Conservation (phyloP, 1,140 invertebrate genomes). For the Oreohelix idahoensis region DNA sequence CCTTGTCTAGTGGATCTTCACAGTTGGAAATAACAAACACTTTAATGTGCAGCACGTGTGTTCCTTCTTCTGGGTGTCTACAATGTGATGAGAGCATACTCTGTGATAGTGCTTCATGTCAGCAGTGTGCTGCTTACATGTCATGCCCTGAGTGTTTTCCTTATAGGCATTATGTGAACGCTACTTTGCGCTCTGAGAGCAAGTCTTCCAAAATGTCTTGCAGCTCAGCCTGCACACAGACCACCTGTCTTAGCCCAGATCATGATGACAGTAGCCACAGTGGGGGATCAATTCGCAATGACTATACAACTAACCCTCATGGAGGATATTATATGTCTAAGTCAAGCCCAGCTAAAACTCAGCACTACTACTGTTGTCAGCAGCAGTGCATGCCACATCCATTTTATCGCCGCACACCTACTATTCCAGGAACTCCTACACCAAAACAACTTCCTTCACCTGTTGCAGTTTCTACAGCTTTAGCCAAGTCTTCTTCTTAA, state of each 20-base stretch:
- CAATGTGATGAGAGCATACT: constrained; percentile 23
- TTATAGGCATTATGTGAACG: constrained; percentile 36
- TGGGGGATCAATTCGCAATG: constrained; percentile 14
- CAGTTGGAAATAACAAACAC: constrained; percentile 2
- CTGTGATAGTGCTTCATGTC: constrained; percentile 31
- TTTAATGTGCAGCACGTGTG: not conserved
- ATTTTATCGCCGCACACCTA: not conserved
- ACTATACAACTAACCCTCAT: constrained; percentile 19
- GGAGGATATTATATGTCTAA: constrained; percentile 22
- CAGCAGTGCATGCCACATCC: constrained; percentile 21
- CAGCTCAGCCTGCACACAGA: constrained; percentile 47
- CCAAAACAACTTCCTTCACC: not conserved
- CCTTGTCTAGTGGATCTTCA: not conserved
- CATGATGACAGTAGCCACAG: constrained; percentile 41
- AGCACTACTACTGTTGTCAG: constrained; percentile 29
- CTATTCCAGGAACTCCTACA: constrained; percentile 11
- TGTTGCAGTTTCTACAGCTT: not conserved
- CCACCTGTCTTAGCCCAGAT: constrained; percentile 46
- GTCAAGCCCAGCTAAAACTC: constrained; percentile 18
- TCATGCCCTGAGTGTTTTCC: constrained; percentile 59
- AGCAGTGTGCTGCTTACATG: constrained; percentile 25
- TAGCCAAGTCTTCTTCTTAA: too few species aligned
- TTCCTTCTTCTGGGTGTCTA: constrained; percentile 18
- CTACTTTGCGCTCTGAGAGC: constrained; percentile 43
- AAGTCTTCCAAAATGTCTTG: constrained; percentile 49